Conservation (phyloP, 2,797 vertebrate genomes). For the Potorous gilbertii region DNA sequence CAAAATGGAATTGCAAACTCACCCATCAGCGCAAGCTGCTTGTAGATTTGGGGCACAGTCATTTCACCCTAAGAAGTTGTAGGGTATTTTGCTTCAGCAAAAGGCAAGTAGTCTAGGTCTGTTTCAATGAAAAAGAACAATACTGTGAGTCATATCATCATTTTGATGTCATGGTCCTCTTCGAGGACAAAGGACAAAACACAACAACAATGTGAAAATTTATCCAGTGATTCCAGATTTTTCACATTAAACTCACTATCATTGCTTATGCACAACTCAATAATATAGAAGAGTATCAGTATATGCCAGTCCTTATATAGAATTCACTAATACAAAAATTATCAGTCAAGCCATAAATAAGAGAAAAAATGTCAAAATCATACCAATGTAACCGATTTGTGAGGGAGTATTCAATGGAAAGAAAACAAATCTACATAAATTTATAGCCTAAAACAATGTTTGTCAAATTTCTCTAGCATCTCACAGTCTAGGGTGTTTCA, state of each 20-base stretch:
- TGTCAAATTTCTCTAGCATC: neutral
- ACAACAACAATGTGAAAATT: neutral
- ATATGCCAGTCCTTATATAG: neutral
- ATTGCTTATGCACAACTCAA: neutral
- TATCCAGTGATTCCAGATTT: neutral
- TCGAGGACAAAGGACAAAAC: too few relatives aligned
- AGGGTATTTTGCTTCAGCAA: neutral
- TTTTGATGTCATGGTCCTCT: too few relatives aligned
- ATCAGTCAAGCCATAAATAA: neutral
- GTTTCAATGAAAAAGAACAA: neutral
- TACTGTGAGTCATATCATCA: too few relatives aligned
- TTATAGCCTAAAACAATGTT: neutral
- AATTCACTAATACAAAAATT: neutral
- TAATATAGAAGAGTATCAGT: neutral
- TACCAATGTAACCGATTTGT: neutral
- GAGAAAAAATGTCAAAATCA: neutral
- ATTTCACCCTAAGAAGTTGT: neutral
- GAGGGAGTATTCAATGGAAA: neutral
- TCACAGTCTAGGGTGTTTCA: neutral
- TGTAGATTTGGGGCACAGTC: neutral
- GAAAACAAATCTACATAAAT: neutral
- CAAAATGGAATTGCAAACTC: neutral
- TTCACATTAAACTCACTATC: neutral
- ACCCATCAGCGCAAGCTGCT: neutral
- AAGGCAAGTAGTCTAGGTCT: neutral